Evolutionary conservation across 2,113 vertebrate species (phyloP).

Genomic region (Anoplopoma fimbria): DNA sequence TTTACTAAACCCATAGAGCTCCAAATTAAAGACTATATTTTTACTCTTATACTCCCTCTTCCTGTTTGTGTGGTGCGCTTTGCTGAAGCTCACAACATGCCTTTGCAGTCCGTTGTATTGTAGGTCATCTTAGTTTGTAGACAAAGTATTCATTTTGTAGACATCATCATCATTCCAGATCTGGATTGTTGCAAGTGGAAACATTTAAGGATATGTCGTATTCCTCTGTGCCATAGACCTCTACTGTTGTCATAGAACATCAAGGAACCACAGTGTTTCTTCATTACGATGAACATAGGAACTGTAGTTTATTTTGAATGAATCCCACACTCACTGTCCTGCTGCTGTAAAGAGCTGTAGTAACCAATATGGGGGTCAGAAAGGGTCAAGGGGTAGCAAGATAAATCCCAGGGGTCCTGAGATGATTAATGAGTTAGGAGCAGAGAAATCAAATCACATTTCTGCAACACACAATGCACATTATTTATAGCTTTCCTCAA

Average conservation of each 20-base stretch:
- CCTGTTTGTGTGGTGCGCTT: constrained; percentile 11
- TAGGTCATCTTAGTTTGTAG: background rate
- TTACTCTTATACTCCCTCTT: constrained; percentile 19
- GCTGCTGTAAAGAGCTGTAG: background rate
- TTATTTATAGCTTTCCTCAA: background rate
- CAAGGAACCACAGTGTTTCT: background rate
- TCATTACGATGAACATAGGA: background rate
- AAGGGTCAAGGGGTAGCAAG: background rate
- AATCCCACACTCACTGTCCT: background rate
- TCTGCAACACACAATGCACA: background rate
- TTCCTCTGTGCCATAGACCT: background rate
- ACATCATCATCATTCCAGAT: background rate
- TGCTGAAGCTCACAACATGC: constrained; percentile 17
- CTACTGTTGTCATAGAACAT: background rate
- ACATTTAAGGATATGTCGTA: background rate
- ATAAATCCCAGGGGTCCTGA: background rate
- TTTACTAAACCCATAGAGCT: constrained; percentile 46
- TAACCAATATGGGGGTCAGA: background rate
- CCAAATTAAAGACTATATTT: constrained; percentile 30
- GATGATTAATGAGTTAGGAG: background rate
- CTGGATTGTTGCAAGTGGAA: background rate
- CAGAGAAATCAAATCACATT: background rate
- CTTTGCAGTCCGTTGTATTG: background rate
- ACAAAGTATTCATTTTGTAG: constrained; percentile 3
- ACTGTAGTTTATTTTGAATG: background rate